These are phyloP conservation scores for Drosophila yakuba DNA, from an alignment of 1,140 invertebrate genomes.

Conservation along the genomic window DNA sequence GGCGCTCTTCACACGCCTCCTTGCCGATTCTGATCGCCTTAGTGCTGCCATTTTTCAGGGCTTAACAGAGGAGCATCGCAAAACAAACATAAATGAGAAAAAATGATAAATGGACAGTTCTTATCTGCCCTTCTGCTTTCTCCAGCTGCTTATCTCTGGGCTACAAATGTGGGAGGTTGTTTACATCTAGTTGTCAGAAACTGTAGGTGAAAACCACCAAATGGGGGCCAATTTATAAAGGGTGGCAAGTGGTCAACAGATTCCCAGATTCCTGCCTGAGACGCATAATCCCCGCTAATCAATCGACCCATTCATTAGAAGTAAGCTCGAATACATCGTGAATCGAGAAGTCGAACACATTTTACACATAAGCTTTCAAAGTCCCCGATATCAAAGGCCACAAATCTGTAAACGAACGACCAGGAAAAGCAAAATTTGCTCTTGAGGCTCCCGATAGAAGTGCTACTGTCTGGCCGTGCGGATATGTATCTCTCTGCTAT, in stretches of 20 bases:
- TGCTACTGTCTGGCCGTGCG: slow-evolving; percentile 8
- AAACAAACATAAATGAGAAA: slow-evolving; percentile 10
- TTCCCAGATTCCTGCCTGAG: background rate
- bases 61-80: slow-evolving; percentile 22
- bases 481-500: slow-evolving; percentile 15
- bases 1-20: slow-evolving; percentile 61
- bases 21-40: slow-evolving; percentile 19
- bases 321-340: slow-evolving; percentile 36
- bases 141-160: slow-evolving; percentile 14
- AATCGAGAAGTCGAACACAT: slow-evolving; percentile 75
- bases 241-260: slow-evolving; percentile 9
- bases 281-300: slow-evolving; percentile 34
- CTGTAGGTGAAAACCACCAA: slow-evolving; percentile 13
- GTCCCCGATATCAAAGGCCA: slow-evolving; percentile 26
- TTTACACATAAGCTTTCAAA: slow-evolving; percentile 72
- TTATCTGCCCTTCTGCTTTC: slow-evolving; percentile 65
- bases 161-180: slow-evolving; percentile 23
- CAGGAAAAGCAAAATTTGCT: slow-evolving; percentile 16
- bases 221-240: slow-evolving; percentile 14
- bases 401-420: slow-evolving; percentile 21
- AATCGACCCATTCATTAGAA: slow-evolving; percentile 34
- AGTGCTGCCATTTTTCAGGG: slow-evolving; percentile 27
- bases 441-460: slow-evolving; percentile 26
- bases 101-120: slow-evolving; percentile 75
- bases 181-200: slow-evolving; percentile 52